Evolutionary conservation across 1,140 invertebrate genomes (phyloP), one percentile per base, ranked within the genome.

Genomic region (Philaenus spumarius): DNA sequence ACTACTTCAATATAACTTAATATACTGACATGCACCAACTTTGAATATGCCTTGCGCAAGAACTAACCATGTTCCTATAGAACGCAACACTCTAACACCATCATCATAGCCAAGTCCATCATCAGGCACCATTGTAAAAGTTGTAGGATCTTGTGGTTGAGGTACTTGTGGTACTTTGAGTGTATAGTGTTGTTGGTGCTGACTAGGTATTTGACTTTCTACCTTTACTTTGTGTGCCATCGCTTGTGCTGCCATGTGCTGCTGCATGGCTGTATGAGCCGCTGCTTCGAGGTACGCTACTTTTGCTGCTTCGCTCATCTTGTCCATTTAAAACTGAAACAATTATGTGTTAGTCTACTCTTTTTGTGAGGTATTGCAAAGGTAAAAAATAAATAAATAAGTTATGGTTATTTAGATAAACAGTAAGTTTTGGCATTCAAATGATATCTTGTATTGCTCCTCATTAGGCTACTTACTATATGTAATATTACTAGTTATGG

Each of bases 61-160:
- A 46, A 68, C 71, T 69, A 72, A 86, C 84, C 85, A 87, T 62
- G 83, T 85, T 55, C 85, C 85, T 58, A 87, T 79, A 50, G 84
- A 85, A 55, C 85, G 82, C 3, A 87, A 72, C 1, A 86, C 84
- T 11, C 85, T 74, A 2, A 87, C 82, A 1, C 85, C 85, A 59
- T 85, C 84, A 70, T 87, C 85, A 58, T 85, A 87, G 14, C 85
- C 85, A 68, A 87, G 80, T 30, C 84, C 85, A 12, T 80, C 79
- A 68, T 87, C 85, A 65, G 86, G 84, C 4, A 84, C 82, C 39
- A 87, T 76, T 0, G 83, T 85, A 61, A 86, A 87, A 2, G 84
- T 86, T 57, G 82, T 82, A 62, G 86, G 83, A 6, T 82, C 68
- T 19, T 71, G 66, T 22, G 58, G 42, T 43, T 66, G 58, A 15